Percentiles rank a stretch among this genome's conserved stretches.
These are phyloP conservation scores for Brassicogethes aeneus DNA, from an alignment of 2,888 invertebrate species.

Conservation along the genomic window DNA sequence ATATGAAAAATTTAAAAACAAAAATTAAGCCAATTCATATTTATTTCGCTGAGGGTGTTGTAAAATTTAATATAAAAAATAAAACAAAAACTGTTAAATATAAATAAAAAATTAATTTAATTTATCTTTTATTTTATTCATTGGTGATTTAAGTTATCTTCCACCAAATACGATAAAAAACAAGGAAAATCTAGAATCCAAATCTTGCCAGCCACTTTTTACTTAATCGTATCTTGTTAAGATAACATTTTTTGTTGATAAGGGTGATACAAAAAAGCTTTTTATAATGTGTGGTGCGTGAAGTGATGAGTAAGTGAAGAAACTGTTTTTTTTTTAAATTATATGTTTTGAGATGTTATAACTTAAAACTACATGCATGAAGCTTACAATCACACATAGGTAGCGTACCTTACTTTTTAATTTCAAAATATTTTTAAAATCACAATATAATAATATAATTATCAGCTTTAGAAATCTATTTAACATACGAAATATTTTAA, in stretches of 20 bases:
- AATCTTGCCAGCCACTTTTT: too few relatives aligned
- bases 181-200: too few relatives aligned
- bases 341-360: slow-evolving; percentile 19
- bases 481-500: too few relatives aligned
- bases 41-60: slow-evolving; percentile 4
- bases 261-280: slow-evolving; percentile 16
- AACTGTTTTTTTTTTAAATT: slow-evolving; percentile 17
- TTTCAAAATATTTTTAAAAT: too few relatives aligned
- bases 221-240: too few relatives aligned
- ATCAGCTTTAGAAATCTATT: too few relatives aligned
- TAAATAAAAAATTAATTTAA: too few relatives aligned
- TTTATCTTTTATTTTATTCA: too few relatives aligned
- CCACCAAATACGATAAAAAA: too few relatives aligned
- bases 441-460: too few relatives aligned
- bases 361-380: slow-evolving; percentile 29
- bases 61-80: not conserved
- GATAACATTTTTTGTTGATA: too few relatives aligned
- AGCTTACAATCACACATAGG: slow-evolving; percentile 27
- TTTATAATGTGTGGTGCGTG: slow-evolving; percentile 24
- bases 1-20: slow-evolving; percentile 20
- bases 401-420: slow-evolving; percentile 16
- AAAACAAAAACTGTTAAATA: slow-evolving; percentile 8
- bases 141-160: too few relatives aligned
- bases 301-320: slow-evolving; percentile 26
- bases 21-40: slow-evolving; percentile 22